These are phyloP conservation scores for Venusia cambrica DNA, from an alignment of 2,888 invertebrate species.

Conservation along the genomic window DNA sequence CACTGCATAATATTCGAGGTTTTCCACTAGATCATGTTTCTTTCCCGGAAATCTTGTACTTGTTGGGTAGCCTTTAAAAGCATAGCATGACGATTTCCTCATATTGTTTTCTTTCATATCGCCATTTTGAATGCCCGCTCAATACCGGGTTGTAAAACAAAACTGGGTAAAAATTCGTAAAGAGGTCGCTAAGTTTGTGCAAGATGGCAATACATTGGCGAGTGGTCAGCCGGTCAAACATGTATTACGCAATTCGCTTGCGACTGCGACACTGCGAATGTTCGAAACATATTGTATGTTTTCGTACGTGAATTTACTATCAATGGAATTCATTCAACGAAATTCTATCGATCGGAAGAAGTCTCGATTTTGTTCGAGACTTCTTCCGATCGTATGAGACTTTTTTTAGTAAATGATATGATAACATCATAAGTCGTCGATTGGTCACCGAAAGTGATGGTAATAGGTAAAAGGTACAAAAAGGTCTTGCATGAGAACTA, in stretches of 20 bases:
- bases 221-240: constrained; percentile 25
- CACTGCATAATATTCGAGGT: too few relatives aligned
- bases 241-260: constrained; percentile 36
- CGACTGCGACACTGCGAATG: constrained; percentile 30
- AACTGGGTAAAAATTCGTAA: constrained; percentile 17
- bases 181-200: constrained; percentile 36
- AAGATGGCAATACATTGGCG: constrained; percentile 25
- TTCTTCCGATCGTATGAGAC: too few relatives aligned
- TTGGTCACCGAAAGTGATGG: constrained; percentile 6
- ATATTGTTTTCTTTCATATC: too few relatives aligned
- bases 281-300: constrained; percentile 24
- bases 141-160: background rate
- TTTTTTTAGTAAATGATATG: constrained; percentile 12
- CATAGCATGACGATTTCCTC: too few relatives aligned
- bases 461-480: background rate
- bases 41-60: too few relatives aligned
- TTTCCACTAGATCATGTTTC: too few relatives aligned
- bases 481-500: too few relatives aligned
- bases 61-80: too few relatives aligned
- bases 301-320: constrained; percentile 38
- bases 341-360: constrained; percentile 18
- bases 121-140: too few relatives aligned
- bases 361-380: constrained; percentile 6
- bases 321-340: constrained; percentile 43
- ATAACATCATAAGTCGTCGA: too few relatives aligned